Base-by-base conservation (phyloP, 2,113 vertebrate genomes). In the Raja brachyura region DNA sequence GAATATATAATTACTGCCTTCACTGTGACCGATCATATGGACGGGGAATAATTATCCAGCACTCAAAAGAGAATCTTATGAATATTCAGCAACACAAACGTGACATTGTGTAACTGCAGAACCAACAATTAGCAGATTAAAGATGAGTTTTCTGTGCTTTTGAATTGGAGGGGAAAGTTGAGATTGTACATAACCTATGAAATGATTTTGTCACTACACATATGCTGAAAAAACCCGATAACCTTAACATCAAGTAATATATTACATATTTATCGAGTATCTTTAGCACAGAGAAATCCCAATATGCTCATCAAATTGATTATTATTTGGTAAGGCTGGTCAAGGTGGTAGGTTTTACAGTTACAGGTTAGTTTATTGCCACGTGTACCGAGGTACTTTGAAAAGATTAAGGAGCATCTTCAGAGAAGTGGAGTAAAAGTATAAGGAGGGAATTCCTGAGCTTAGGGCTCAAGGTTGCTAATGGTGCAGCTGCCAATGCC, bases 1-100 rank as follows among this genome's bases (percentile, higher is more conserved):
- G 95, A 95, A 90, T 93, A 85, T 90, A 93, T 96, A 96, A 96
- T 96, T 95, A 95, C 94, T 94, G 93, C 95, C 95, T 96, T 96
- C 95, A 95, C 94, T 95, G 95, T 95, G 96, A 95, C 95, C 95
- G 94, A 93, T 94, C 86, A 94, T 96, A 96, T 97, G 96, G 96
- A 96, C 96, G 95, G 95, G 94, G 95, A 95, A 95, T 94, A 96
- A 96, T 96, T 96, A 96, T 95, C 95, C 94, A 93, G 88, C 93
- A 95, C 95, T 93, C 94, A 96, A 94, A 48, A 93, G 81, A 93
- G 94, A 94, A 93, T 95, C 95, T 95, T 95, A 96, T 96, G 95
- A 95, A 95, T 96, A 94, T 95, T 94, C 94, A 95, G 94, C 93
- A 94, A 93, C 95, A 95, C 93, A 90, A 93, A 81, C 0, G 59